These are phyloP conservation scores for Carassius carassius DNA, from an alignment of 2,113 vertebrate genomes.

Conservation along the genomic window DNA sequence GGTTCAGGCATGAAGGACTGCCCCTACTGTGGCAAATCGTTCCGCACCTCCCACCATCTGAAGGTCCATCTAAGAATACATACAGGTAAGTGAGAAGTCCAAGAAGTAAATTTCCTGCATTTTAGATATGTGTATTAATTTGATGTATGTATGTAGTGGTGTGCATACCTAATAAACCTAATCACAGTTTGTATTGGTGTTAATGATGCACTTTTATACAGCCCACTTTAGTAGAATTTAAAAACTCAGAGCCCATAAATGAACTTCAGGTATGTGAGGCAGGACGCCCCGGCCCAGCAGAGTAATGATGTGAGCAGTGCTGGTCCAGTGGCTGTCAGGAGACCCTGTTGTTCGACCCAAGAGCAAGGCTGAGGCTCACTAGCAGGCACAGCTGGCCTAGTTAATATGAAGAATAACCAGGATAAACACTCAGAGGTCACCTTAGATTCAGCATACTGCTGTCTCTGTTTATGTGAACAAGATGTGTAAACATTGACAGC, in stretches of 20 bases:
- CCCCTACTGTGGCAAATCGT: constrained; percentile 97
- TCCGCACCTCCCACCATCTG: constrained; percentile 98
- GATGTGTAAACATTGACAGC: not conserved
- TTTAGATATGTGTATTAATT: too few relatives aligned
- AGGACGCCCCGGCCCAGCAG: constrained; percentile 57
- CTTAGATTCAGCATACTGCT: constrained; percentile 37
- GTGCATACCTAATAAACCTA: not conserved
- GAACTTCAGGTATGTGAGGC: constrained; percentile 20
- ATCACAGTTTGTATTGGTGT: not conserved
- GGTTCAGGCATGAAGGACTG: constrained; percentile 97
- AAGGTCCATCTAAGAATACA: constrained; percentile 99
- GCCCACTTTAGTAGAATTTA: constrained; percentile 33
- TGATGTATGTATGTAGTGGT: not conserved
- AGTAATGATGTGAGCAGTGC: constrained; percentile 69
- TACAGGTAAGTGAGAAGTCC: constrained; percentile 81
- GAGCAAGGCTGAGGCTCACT: constrained; percentile 61
- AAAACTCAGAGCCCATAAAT: constrained; percentile 17
- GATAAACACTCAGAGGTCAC: constrained; percentile 64
- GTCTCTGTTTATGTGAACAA: constrained; percentile 7
- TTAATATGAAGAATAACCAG: constrained; percentile 70
- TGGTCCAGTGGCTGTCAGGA: constrained; percentile 55
- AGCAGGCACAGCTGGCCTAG: constrained; percentile 68
- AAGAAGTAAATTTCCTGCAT: not conserved
- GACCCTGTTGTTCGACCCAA: constrained; percentile 45
- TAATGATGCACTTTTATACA: not conserved